Percentiles rank a stretch among this genome's conserved stretches.
Evolutionary conservation across 2,113 vertebrate genomes (phyloP).

Genomic region (Artemisiospiza belli): DNA sequence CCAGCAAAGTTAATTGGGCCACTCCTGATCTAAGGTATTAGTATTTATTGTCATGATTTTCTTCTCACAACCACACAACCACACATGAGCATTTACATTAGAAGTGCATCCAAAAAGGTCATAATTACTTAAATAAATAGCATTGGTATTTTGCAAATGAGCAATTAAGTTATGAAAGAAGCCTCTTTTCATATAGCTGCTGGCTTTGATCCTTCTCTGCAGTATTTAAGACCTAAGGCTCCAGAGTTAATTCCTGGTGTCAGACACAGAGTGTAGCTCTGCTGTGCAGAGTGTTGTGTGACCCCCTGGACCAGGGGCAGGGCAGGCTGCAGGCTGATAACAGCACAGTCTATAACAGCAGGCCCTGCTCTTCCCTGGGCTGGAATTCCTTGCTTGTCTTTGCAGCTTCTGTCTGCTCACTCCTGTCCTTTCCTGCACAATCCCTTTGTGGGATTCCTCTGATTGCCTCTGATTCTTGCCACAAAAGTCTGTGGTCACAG

Average conservation of each 20-base stretch:
- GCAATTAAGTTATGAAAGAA: background rate
- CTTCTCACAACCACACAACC: background rate
- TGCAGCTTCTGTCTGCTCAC: rapidly evolving
- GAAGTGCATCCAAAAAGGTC: background rate
- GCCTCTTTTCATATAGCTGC: background rate
- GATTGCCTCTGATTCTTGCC: background rate
- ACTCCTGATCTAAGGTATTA: background rate
- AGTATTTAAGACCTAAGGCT: background rate
- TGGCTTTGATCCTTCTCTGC: background rate
- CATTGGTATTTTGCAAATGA: background rate
- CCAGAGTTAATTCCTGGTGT: background rate
- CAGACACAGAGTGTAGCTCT: background rate
- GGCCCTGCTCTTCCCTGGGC: background rate
- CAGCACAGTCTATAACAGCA: too few species aligned
- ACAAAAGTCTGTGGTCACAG: background rate
- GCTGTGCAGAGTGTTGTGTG: background rate
- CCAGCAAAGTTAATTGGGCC: background rate
- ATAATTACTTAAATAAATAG: constrained; percentile 1
- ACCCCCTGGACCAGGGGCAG: background rate
- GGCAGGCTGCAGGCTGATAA: background rate
- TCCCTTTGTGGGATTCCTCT: background rate
- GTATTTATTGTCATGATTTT: background rate
- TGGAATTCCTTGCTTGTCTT: background rate
- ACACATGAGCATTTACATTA: background rate
- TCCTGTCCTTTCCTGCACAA: rapidly evolving